Base-by-base conservation (phyloP, 2,797 vertebrate species). In the Tangara arthus region DNA sequence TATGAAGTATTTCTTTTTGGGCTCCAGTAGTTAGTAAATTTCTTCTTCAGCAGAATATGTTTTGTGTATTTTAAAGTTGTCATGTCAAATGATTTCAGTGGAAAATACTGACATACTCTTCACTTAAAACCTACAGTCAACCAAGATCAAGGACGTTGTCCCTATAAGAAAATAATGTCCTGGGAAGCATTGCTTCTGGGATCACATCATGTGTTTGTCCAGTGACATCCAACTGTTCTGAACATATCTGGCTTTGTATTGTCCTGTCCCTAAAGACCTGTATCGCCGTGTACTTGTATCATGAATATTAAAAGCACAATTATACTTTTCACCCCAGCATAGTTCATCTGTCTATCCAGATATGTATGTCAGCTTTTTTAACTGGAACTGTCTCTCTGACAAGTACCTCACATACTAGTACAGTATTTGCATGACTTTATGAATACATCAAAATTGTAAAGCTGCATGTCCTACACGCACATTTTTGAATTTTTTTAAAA, bases 231-330 rank as follows among this genome's bases (percentile, higher is more conserved):
- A 66, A 41, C 72, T 91, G 65, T 52, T 75, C 75, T 69, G 46
- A 85, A 28, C 5, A 3, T 73, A n/a, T 60, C 76, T 83, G 57
- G 12, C 32, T 92, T 50, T 65, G 4, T 17, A 65, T 65, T 87
- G 65, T 90, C 57, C 65, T 80, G 56, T 69, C 79, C 41, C 63
- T 35, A 53, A 69, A 72, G 35, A 87, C 19, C 37, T 77, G 34
- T 12, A 39, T 22, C 11, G 5, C 66, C 32, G 37, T 28, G 72
- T 65, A 69, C 16, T n/a, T 55, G 21, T n/a, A 55, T 23, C 87
- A 92, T 91, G 72, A 92, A 91, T 94, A 95, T 94, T 95, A 91
- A 95, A 94, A 92, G 50, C 63, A 63, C 2, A 1, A 64, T 92
- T 92, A 71, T 80, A 72, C 47, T 89, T 96, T 94, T 94, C 91